These are phyloP conservation scores for Sphaerophoria taeniata DNA, from an alignment of 2,888 invertebrate species.

Conservation along the genomic window DNA sequence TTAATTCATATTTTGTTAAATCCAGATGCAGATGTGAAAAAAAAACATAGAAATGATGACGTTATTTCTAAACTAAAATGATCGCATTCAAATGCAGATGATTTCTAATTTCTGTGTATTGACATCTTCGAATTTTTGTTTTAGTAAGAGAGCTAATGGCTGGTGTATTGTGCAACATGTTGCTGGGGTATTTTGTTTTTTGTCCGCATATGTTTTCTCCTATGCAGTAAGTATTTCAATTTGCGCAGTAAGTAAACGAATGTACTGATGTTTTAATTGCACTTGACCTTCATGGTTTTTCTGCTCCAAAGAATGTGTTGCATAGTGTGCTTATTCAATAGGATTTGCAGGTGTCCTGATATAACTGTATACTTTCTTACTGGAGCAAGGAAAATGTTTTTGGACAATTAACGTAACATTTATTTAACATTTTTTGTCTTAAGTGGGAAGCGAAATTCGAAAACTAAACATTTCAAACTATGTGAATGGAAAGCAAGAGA, in stretches of 20 bases:
- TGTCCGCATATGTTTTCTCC: background rate
- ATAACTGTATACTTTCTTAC: no score
- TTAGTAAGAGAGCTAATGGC: background rate
- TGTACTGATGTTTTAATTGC: background rate
- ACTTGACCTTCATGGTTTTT: slow-evolving; percentile 20
- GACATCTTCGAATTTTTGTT: background rate
- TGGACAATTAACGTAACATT: no score
- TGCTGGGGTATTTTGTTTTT: background rate
- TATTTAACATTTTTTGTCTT: no score
- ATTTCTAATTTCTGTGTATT: background rate
- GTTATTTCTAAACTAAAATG: slow-evolving; percentile 49
- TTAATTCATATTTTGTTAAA: background rate
- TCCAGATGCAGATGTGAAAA: slow-evolving; percentile 1
- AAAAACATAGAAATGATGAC: slow-evolving; percentile 17
- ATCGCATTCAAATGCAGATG: slow-evolving; percentile 45
- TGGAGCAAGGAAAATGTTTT: no score
- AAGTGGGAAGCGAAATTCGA: no score
- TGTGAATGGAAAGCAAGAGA: no score
- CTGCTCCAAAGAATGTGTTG: background rate
- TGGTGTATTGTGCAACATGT: slow-evolving; percentile 4
- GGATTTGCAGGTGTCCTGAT: no score
- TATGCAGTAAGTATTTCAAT: slow-evolving; percentile 17
- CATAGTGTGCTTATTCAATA: background rate
- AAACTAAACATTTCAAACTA: no score
- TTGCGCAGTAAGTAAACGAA: slow-evolving; percentile 39